phyloP scores from a whole-genome alignment of 2,113 vertebrate species.

The Oncorhynchus mykiss region DNA sequence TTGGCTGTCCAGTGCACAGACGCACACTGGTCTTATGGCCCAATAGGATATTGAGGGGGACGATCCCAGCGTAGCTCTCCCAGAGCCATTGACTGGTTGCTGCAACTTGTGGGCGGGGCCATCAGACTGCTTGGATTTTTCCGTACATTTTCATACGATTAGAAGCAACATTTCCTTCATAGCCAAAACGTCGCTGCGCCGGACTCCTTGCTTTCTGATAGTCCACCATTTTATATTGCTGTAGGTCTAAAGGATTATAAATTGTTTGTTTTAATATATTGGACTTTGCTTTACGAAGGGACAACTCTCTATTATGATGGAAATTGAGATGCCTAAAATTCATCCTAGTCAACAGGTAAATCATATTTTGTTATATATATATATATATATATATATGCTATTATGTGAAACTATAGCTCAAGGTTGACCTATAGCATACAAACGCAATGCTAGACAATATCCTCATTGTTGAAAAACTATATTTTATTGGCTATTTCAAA shows the following conservation, averaged over 20 bases:
- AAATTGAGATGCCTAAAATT: constrained; percentile 68
- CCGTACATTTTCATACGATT: constrained; percentile 64
- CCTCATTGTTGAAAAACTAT: too few species aligned
- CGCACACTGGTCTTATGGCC: constrained; percentile 6
- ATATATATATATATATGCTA: not conserved
- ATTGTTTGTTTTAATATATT: constrained; percentile 5
- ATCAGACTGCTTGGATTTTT: constrained; percentile 48
- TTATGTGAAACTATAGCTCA: too few species aligned
- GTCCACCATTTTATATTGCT: constrained; percentile 51
- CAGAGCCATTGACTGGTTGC: constrained; percentile 50
- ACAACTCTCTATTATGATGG: constrained; percentile 68
- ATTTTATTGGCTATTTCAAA: too few species aligned
- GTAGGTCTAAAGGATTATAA: constrained; percentile 32
- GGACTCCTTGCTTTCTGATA: constrained; percentile 32
- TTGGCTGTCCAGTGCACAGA: too few species aligned
- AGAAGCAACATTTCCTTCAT: constrained; percentile 59
- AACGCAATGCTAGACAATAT: too few species aligned
- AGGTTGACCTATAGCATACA: too few species aligned
- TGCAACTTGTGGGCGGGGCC: constrained; percentile 59
- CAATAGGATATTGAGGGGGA: constrained; percentile 59
- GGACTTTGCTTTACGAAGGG: constrained; percentile 25
- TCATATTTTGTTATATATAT: not conserved
- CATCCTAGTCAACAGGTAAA: constrained; percentile 77
- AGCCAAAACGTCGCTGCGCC: constrained; percentile 29
- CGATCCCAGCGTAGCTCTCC: constrained; percentile 47